phyloP scores from a whole-genome alignment of 2,888 invertebrate species.

The Coelinius sp. region DNA sequence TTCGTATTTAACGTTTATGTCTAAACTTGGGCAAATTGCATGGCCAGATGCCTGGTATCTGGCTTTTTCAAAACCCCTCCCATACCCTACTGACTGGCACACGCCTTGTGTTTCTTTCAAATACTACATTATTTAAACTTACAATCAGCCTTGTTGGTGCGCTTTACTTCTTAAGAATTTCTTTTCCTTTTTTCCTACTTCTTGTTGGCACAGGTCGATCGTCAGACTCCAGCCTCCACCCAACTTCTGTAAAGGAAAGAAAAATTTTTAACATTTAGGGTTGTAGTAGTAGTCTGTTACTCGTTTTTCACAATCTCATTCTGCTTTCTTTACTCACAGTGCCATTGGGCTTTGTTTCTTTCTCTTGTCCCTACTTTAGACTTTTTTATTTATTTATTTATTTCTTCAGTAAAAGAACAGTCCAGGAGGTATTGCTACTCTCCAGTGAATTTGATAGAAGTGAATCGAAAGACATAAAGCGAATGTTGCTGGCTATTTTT shows the following conservation, averaged over 20 bases:
- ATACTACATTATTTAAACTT: constrained; percentile 17
- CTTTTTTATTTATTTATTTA: too few species aligned
- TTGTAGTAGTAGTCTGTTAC: constrained; percentile 27
- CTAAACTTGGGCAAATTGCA: constrained; percentile 39
- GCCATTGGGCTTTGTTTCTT: constrained; percentile 15
- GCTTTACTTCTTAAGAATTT: background rate
- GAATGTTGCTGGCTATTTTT: background rate
- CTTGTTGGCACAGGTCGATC: constrained; percentile 21
- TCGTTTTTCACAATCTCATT: constrained; percentile 29
- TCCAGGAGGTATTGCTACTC: background rate
- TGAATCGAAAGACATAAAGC: constrained; percentile 11
- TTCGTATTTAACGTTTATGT: constrained; percentile 40
- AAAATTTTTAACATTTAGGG: constrained; percentile 19
- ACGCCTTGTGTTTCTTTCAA: constrained; percentile 13
- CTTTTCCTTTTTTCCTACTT: background rate
- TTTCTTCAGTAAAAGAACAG: background rate
- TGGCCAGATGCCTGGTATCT: background rate
- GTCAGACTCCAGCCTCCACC: constrained; percentile 24
- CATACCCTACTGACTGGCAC: background rate
- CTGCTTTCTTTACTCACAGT: constrained; percentile 25
- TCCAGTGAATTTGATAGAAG: constrained; percentile 5
- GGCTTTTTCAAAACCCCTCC: background rate
- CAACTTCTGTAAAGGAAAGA: background rate
- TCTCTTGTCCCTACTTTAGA: background rate
- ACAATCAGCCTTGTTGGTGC: constrained; percentile 18